A percentile compares a stretch with the other conserved stretches of the same genome.
These are phyloP conservation scores for Ochotona princeps DNA, from an alignment of 2,113 vertebrate species.

Conservation along the genomic window DNA sequence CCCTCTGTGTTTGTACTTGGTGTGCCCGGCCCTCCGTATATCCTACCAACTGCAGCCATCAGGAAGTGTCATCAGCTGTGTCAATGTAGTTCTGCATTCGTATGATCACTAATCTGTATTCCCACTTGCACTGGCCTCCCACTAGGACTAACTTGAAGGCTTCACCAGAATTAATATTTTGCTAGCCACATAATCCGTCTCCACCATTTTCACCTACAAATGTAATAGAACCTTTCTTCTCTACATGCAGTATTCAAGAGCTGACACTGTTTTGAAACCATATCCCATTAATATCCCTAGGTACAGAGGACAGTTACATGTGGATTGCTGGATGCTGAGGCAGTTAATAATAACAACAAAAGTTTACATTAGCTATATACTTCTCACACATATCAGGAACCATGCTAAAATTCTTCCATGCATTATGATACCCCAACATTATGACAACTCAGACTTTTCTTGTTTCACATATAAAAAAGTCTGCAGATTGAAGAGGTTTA, in stretches of 20 bases:
- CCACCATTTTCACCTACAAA: not conserved
- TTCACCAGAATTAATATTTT: slow-evolving; percentile 66
- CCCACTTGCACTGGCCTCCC: slow-evolving; percentile 41
- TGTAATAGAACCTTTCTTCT: slow-evolving; percentile 46
- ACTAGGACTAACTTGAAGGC: slow-evolving; percentile 14
- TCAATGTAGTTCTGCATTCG: slow-evolving; percentile 38
- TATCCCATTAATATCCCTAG: slow-evolving; percentile 11
- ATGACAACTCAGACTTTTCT: slow-evolving; percentile 1
- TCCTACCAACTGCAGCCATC: not conserved
- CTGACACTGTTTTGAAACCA: not conserved
- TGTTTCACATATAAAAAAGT: slow-evolving; percentile 19
- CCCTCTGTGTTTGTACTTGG: not conserved
- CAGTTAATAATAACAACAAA: slow-evolving; percentile 33
- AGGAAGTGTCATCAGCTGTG: slow-evolving; percentile 15
- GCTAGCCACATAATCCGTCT: slow-evolving; percentile 48
- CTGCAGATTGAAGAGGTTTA: not conserved
- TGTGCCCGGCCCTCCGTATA: not conserved
- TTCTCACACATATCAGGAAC: not conserved
- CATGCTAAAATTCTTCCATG: not conserved
- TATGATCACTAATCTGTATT: slow-evolving; percentile 33
- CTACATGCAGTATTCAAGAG: not conserved
- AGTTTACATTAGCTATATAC: not conserved
- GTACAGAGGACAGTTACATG: not conserved
- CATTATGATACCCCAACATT: not conserved
- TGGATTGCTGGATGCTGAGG: not conserved